Evolutionary conservation across 1,140 invertebrate species (phyloP).

Genomic region (Trinorchestia longiramus): DNA sequence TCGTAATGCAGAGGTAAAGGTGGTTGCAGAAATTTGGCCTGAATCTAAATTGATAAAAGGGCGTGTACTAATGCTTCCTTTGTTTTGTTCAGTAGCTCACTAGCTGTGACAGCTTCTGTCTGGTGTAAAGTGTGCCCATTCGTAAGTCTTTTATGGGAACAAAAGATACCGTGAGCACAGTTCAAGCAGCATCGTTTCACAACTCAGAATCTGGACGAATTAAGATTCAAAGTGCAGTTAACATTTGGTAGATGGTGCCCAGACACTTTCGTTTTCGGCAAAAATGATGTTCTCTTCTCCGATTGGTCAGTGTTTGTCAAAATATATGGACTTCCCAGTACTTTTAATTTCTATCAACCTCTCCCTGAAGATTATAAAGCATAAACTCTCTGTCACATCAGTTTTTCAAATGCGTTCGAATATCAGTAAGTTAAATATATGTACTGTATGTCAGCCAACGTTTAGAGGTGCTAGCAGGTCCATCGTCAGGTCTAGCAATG

Average conservation of each 20-base stretch:
- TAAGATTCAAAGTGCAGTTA: not conserved
- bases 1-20: not conserved
- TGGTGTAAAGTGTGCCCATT: not conserved
- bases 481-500: no score
- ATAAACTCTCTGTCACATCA: not conserved
- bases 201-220: not conserved
- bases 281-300: not conserved
- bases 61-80: not conserved
- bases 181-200: not conserved
- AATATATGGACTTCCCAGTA: not conserved
- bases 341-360: not conserved
- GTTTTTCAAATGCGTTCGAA: not conserved
- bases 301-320: not conserved
- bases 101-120: not conserved
- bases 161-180: not conserved
- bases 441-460: not conserved
- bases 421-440: not conserved
- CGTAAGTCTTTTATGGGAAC: not conserved
- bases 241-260: not conserved
- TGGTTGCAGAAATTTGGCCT: not conserved
- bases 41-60: not conserved
- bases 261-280: not conserved
- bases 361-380: not conserved
- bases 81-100: not conserved
- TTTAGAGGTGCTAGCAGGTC: no score